Percentiles rank a stretch among this genome's conserved stretches.
Evolutionary conservation across 2,113 vertebrate species (phyloP).

Genomic region (Chloropsis cyanopogon): DNA sequence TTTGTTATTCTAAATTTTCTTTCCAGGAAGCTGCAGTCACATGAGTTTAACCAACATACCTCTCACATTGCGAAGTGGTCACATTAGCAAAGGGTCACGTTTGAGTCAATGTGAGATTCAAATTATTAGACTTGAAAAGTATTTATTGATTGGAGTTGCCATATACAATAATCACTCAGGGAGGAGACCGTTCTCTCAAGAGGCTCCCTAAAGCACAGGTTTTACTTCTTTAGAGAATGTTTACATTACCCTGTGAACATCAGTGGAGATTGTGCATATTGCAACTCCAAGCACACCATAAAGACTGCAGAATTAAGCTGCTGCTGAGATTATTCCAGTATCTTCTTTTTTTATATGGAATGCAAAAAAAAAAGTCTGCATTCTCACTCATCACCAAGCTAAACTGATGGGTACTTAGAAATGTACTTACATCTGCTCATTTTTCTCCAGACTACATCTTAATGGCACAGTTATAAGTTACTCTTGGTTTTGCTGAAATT

Average conservation of each 20-base stretch:
- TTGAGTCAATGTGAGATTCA: background rate
- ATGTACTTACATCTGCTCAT: background rate
- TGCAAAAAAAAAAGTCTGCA: background rate
- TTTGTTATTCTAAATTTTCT: background rate
- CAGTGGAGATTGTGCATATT: background rate
- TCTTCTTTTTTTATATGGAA: background rate
- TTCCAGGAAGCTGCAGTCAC: background rate
- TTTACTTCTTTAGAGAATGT: background rate
- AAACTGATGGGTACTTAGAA: background rate
- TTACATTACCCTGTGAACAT: background rate
- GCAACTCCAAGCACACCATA: background rate
- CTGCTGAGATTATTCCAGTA: background rate
- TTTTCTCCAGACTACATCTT: slow-evolving; percentile 5
- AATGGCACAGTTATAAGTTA: background rate
- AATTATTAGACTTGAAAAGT: background rate
- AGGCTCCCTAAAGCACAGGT: background rate
- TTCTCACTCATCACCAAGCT: background rate
- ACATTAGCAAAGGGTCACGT: background rate
- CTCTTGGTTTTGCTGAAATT: slow-evolving; percentile 1
- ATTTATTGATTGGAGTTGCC: background rate
- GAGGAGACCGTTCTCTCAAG: background rate
- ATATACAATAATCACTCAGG: background rate
- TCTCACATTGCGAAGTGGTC: background rate
- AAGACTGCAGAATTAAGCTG: background rate
- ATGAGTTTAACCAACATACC: background rate